A percentile compares a stretch with the other conserved stretches of the same genome.
phyloP scores from a whole-genome alignment of 2,113 vertebrate genomes.

The Anser brachyrhynchus region DNA sequence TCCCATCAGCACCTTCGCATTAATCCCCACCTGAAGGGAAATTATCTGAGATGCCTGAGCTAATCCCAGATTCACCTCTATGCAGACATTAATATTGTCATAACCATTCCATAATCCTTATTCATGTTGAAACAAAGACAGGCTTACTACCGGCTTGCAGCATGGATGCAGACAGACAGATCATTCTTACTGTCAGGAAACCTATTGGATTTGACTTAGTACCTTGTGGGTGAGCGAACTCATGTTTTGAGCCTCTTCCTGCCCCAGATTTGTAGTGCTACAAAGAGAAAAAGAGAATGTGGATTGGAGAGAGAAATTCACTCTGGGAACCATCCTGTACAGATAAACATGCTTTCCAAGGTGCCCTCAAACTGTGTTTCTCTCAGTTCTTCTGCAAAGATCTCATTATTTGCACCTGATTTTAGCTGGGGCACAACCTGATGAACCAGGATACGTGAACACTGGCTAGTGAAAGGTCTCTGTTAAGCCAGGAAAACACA shows the following conservation, averaged over 20 bases:
- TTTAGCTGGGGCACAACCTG: not conserved
- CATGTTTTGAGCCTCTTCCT: constrained; percentile 46
- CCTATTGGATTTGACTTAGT: not conserved
- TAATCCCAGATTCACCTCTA: constrained; percentile 16
- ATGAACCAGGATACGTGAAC: not conserved
- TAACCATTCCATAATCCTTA: constrained; percentile 2
- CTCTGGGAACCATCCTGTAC: not conserved
- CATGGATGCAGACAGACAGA: not conserved
- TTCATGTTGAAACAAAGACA: constrained; percentile 50
- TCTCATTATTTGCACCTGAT: not conserved
- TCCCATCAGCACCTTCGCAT: not conserved
- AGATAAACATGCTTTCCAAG: not conserved
- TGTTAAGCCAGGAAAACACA: not conserved
- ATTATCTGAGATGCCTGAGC: constrained; percentile 2
- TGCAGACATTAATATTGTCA: constrained; percentile 11
- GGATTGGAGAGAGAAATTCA: constrained; percentile 17
- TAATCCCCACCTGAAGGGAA: constrained; percentile 35
- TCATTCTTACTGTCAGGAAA: not conserved
- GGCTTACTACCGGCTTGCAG: constrained; percentile 14
- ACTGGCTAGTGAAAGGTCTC: fast-evolving
- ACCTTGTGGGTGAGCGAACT: constrained; percentile 51
- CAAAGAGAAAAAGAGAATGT: constrained; percentile 49
- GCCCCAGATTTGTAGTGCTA: constrained; percentile 49
- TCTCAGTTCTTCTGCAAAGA: not conserved
- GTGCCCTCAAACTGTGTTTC: not conserved